Percentiles rank a stretch among this genome's conserved stretches.
phyloP scores from a whole-genome alignment of 2,888 invertebrate genomes.

The Augochlorella aurata region DNA sequence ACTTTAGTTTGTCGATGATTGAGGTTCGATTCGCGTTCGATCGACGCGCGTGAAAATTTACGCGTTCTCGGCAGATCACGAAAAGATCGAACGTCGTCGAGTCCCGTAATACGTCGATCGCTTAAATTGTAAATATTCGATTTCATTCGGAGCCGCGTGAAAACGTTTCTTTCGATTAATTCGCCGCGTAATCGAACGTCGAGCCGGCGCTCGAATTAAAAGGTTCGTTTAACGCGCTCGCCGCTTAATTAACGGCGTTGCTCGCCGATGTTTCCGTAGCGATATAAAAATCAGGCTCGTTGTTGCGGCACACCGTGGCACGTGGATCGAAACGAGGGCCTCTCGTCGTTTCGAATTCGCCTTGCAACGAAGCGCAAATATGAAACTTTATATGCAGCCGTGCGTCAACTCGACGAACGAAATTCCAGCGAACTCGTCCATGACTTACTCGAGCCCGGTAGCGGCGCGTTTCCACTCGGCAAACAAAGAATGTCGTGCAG shows the following conservation, averaged over 20 bases:
- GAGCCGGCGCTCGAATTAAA: no score
- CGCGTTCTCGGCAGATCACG: neutral
- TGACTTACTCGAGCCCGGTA: neutral
- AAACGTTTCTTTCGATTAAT: neutral
- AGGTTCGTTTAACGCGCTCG: neutral
- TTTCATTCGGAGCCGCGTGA: neutral
- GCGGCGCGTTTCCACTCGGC: constrained; percentile 1
- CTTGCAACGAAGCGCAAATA: constrained; percentile 19
- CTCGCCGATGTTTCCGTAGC: neutral
- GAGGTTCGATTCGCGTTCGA: no score
- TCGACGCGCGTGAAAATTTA: no score
- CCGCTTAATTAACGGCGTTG: neutral
- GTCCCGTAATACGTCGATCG: neutral
- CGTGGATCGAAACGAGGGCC: no score
- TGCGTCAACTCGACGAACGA: constrained; percentile 19
- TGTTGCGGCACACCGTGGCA: no score
- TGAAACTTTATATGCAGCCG: constrained; percentile 9
- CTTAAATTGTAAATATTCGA: neutral
- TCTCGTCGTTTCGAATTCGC: constrained; percentile 11
- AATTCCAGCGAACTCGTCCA: constrained; percentile 11
- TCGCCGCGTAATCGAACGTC: neutral
- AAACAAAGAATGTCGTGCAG: constrained; percentile 9
- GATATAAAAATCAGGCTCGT: no score
- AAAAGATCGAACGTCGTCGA: neutral
- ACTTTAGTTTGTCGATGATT: no score